A percentile compares a stretch with the other conserved stretches of the same genome.
These are phyloP conservation scores for Glaucomys volans DNA, from an alignment of 2,113 vertebrate species.

Conservation along the genomic window DNA sequence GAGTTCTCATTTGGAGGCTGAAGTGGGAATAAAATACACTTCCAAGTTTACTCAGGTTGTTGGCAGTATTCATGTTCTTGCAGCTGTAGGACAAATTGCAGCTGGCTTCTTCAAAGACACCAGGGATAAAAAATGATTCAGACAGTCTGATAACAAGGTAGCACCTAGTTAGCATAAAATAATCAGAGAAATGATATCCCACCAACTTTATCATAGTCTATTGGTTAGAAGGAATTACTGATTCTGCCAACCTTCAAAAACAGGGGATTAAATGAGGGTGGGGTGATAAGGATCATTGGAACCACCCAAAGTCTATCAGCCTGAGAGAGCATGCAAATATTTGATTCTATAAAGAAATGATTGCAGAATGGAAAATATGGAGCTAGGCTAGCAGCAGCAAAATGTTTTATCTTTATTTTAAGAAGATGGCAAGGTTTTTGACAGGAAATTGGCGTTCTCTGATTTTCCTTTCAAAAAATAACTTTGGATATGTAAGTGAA, in stretches of 20 bases:
- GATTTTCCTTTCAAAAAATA: background rate
- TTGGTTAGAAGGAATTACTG: background rate
- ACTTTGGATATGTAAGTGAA: background rate
- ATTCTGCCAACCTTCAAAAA: background rate
- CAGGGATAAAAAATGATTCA: background rate
- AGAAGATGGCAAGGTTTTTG: background rate
- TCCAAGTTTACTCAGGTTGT: background rate
- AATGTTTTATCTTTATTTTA: background rate
- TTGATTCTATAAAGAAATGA: background rate
- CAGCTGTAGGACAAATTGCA: background rate
- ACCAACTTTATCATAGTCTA: background rate
- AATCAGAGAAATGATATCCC: background rate
- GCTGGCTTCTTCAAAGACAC: background rate
- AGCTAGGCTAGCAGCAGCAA: background rate
- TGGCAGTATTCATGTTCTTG: background rate
- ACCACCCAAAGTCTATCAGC: background rate
- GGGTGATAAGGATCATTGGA: background rate
- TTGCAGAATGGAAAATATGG: background rate
- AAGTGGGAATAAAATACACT: background rate
- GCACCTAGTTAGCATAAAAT: background rate
- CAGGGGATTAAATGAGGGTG: background rate
- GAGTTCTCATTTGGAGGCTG: background rate
- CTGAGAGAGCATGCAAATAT: background rate
- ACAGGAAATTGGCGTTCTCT: background rate
- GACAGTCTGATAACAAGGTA: background rate